Evolutionary conservation across 2,888 invertebrate species (phyloP).

Genomic region (Callimorpha dominula): DNA sequence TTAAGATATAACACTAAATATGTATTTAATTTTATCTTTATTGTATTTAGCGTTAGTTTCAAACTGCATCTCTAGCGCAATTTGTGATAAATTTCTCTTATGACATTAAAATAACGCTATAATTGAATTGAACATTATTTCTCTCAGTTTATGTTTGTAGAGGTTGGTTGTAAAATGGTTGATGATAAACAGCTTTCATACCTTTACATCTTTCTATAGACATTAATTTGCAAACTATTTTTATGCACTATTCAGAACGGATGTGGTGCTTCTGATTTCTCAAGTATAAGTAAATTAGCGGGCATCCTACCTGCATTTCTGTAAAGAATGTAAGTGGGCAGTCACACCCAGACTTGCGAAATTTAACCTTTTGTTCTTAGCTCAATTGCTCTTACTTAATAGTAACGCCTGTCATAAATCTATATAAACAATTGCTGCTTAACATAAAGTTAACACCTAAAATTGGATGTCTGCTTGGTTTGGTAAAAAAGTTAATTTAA

Average conservation of each 20-base stretch:
- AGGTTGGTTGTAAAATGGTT: constrained; percentile 14
- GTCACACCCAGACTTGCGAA: constrained; percentile 22
- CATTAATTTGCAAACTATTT: constrained; percentile 14
- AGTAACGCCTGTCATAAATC: background rate
- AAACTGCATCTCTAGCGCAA: background rate
- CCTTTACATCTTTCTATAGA: constrained; percentile 13
- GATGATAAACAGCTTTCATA: constrained; percentile 12
- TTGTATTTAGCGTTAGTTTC: constrained; percentile 13
- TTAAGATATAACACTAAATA: constrained; percentile 31
- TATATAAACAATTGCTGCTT: background rate
- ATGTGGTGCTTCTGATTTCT: constrained; percentile 18
- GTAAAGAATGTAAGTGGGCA: constrained; percentile 19
- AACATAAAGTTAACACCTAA: background rate
- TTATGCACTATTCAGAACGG: constrained; percentile 3
- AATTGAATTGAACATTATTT: constrained; percentile 17
- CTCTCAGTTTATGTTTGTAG: constrained; percentile 22
- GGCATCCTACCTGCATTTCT: constrained; percentile 26
- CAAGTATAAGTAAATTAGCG: constrained; percentile 15
- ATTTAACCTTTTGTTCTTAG: constrained; percentile 16
- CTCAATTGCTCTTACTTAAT: constrained; percentile 8
- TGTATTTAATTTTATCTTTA: constrained; percentile 23
- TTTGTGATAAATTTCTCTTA: constrained; percentile 11
- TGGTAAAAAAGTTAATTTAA: background rate
- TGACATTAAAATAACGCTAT: background rate
- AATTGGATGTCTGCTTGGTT: too few species aligned